Evolutionary conservation across 2,113 vertebrate genomes (phyloP).

Genomic region (Tricholaema leucomelas): DNA sequence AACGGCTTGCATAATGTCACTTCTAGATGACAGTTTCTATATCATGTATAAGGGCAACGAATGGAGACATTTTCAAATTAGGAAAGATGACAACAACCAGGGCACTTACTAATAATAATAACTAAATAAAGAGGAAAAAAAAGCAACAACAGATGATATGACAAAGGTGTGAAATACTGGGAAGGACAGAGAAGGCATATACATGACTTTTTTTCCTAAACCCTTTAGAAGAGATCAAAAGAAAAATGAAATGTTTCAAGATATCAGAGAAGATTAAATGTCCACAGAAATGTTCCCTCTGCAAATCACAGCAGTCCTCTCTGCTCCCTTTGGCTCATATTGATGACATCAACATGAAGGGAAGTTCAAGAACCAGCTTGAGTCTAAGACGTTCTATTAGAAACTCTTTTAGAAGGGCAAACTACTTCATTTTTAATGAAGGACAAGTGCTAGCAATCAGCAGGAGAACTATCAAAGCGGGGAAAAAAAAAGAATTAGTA

Average conservation of each 20-base stretch:
- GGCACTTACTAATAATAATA: background rate
- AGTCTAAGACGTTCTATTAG: background rate
- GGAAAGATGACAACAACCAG: conserved; percentile 30
- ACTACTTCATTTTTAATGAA: conserved; percentile 2
- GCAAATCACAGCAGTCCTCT: background rate
- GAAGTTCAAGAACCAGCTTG: background rate
- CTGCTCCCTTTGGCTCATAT: background rate
- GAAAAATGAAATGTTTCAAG: background rate
- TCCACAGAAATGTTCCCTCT: background rate
- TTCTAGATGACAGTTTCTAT: conserved; percentile 8
- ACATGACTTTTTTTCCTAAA: background rate
- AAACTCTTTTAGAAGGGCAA: background rate
- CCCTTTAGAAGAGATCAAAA: background rate
- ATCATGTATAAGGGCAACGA: background rate
- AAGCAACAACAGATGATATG: background rate
- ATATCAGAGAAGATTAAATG: background rate
- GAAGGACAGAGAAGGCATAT: background rate
- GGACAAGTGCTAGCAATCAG: background rate
- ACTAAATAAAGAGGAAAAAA: background rate
- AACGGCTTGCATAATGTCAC: conserved; percentile 10
- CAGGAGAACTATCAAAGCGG: background rate
- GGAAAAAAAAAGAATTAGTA: background rate
- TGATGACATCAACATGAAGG: background rate
- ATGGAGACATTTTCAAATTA: conserved; percentile 17
- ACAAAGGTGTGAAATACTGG: background rate